phyloP scores from a whole-genome alignment of 2,113 vertebrate genomes.

The Eulacestoma nigropectus region DNA sequence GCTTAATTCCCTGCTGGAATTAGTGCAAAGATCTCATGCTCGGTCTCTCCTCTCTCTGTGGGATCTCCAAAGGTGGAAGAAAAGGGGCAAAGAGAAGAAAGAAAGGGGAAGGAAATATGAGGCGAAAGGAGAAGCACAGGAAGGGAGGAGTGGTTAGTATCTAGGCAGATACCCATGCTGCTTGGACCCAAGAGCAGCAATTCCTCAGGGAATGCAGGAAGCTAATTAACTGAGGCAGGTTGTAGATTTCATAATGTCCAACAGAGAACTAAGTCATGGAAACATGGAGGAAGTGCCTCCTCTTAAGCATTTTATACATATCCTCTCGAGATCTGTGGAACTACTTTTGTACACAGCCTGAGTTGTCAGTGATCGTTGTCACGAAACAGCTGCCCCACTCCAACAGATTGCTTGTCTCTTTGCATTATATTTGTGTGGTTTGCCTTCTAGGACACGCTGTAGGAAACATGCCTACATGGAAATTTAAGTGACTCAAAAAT shows the following conservation, averaged over 20 bases:
- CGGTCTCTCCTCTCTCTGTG: neutral
- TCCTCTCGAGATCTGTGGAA: neutral
- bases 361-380: slow-evolving; percentile 7
- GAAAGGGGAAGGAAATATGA: neutral
- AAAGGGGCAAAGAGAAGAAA: neutral
- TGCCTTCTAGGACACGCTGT: slow-evolving; percentile 18
- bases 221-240: neutral
- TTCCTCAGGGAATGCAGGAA: neutral
- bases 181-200: neutral
- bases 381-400: neutral
- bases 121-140: neutral
- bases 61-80: neutral
- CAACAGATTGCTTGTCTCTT: slow-evolving; percentile 25
- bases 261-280: neutral
- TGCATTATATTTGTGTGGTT: slow-evolving; percentile 25
- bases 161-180: neutral
- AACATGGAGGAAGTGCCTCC: neutral
- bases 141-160: neutral
- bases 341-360: neutral
- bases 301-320: neutral
- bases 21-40: neutral
- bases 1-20: neutral
- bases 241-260: neutral
- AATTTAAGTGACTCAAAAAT: neutral
- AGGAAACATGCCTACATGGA: neutral